Evolutionary conservation across 1,140 invertebrate species (phyloP), one percentile per base, ranked within the genome.

Genomic region (Zaprionus nigranus): DNA sequence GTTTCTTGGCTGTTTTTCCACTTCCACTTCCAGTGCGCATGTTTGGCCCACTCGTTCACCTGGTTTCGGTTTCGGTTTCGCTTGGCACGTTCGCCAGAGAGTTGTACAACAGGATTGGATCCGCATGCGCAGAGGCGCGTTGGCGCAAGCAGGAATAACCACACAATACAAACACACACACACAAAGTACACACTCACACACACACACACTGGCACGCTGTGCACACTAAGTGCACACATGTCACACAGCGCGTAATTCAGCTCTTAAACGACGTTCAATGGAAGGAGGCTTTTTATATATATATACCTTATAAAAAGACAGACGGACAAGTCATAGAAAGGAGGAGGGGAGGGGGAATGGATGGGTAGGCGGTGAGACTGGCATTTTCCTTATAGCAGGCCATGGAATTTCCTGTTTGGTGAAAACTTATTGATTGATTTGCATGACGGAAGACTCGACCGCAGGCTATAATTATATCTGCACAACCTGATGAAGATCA

Each of bases 101-200:
- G 72, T 82, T 75, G 78, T 74, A 72, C 85, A 88, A 88, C 85
- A 88, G 85, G 85, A 88, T 81, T 76, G 79, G 74, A 17, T 46
- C 69, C 65, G 85, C 70, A 71, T 56, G 56, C 65, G 73, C 67
- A 70, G 38, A 85, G 81, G 72, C 80, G 72, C 75, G 75, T 74
- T 77, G 74, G 62, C 69, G 63, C 70, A 75, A 88, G 82, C 81
- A 77, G 85, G 85, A 88, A 88, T 90, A 88, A 90, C 85, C 81
- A 70, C 84, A 81, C 78, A 70, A 58, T 66, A 56, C 43, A 57
- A 60, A 69, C 66, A 64, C 56, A 46, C 24, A 53, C 24, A 53
- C 22, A 53, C 28, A 56, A 60, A 62, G 73, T 64, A 77, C 65
- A 26, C 24, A 5, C 24, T 24, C 24, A 64, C 67, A 68, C 62